A percentile compares a stretch with the other conserved stretches of the same genome.
phyloP scores from a whole-genome alignment of 2,888 invertebrate genomes.

The Punctoribates punctum region DNA sequence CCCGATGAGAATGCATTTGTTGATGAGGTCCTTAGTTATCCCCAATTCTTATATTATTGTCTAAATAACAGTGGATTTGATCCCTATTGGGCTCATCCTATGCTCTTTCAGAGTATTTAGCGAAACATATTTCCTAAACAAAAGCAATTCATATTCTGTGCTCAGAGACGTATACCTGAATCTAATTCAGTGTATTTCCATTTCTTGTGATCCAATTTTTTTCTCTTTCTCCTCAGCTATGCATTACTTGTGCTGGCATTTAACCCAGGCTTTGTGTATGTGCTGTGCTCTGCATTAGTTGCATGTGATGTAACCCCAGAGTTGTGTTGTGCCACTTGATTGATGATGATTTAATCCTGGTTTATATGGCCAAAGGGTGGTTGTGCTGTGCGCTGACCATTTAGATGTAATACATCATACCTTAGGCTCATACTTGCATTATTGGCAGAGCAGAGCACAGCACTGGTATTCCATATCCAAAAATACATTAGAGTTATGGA shows the following conservation, averaged over 20 bases:
- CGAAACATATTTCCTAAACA: too few relatives aligned
- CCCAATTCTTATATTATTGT: background rate
- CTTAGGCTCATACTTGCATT: slow-evolving; percentile 3
- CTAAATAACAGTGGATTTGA: background rate
- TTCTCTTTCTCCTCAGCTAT: slow-evolving; percentile 9
- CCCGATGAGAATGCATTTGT: slow-evolving; percentile 17
- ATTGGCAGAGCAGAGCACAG: background rate
- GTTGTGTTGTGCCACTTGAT: slow-evolving; percentile 41
- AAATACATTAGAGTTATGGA: background rate
- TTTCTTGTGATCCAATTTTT: slow-evolving; percentile 1
- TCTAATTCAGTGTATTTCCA: background rate
- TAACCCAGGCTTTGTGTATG: slow-evolving; percentile 17
- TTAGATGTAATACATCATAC: slow-evolving; percentile 43
- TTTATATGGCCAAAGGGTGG: slow-evolving; percentile 46
- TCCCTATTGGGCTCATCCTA: background rate
- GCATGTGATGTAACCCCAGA: slow-evolving; percentile 29
- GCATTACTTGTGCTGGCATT: slow-evolving; percentile 23
- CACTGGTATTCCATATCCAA: background rate
- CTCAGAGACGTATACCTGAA: background rate
- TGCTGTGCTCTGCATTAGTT: slow-evolving; percentile 1
- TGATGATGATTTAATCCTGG: slow-evolving; percentile 47
- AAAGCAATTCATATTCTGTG: background rate
- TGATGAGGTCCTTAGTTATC: background rate
- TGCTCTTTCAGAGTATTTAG: too few relatives aligned
- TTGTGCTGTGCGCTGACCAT: slow-evolving; percentile 40